Percentiles rank a stretch among this genome's conserved stretches.
Evolutionary conservation across 2,888 invertebrate species (phyloP).

Genomic region (Arge pagana): DNA sequence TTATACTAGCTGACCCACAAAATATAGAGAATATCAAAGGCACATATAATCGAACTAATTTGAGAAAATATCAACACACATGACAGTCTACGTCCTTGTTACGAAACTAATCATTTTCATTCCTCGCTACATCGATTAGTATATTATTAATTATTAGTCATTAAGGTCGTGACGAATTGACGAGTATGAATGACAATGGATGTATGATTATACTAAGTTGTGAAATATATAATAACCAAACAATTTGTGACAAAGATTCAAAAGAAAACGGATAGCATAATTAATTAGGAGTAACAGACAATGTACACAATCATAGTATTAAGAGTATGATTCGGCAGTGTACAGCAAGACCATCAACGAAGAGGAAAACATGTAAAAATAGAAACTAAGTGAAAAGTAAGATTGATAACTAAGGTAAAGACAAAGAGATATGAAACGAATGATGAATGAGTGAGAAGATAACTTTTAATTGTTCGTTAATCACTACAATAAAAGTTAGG

Average conservation of each 20-base stretch:
- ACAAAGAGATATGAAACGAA: neutral
- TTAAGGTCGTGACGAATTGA: neutral
- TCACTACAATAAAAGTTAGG: constrained; percentile 3
- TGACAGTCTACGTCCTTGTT: neutral
- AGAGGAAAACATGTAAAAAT: constrained; percentile 7
- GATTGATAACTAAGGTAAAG: neutral
- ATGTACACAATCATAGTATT: constrained; percentile 7
- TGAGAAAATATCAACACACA: constrained; percentile 5
- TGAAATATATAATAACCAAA: neutral
- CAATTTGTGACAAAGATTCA: neutral
- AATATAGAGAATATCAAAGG: neutral
- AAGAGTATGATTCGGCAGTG: constrained; percentile 11
- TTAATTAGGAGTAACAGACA: neutral
- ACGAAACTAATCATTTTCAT: constrained; percentile 1
- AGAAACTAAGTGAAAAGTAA: neutral
- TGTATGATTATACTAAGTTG: neutral
- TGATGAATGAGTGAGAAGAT: neutral
- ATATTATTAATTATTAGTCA: constrained; percentile 4
- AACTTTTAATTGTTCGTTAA: constrained; percentile 6
- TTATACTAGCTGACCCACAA: constrained; percentile 11
- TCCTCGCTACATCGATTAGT: neutral
- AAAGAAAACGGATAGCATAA: neutral
- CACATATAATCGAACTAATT: constrained; percentile 10
- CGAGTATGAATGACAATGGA: constrained; percentile 9
- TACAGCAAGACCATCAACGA: constrained; percentile 10